Conservation (phyloP, 2,113 vertebrate genomes). For the Telmatochromis sp. region DNA sequence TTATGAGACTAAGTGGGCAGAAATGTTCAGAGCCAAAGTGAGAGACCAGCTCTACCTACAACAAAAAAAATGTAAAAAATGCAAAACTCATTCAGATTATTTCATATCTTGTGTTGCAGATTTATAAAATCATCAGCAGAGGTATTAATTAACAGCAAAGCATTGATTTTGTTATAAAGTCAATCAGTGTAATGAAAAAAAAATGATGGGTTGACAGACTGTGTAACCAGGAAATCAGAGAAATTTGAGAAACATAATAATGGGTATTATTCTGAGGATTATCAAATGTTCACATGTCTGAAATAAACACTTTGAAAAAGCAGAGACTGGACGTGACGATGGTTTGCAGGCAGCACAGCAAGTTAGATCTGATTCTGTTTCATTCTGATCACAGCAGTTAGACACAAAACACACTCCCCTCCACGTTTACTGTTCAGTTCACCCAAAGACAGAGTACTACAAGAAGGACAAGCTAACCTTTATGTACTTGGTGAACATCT, state of each 20-base stretch:
- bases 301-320: not conserved
- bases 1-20: slow-evolving; percentile 97
- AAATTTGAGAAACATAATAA: not conserved
- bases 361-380: not conserved
- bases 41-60: slow-evolving; percentile 91
- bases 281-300: not conserved
- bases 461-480: slow-evolving; percentile 91
- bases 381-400: not conserved
- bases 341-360: not conserved
- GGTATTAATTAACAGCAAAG: not conserved
- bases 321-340: not conserved
- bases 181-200: not conserved
- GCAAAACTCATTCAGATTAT: not conserved
- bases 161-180: not conserved
- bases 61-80: not conserved
- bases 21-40: slow-evolving; percentile 98
- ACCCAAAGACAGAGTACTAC: slow-evolving; percentile 58
- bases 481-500: slow-evolving; percentile 99
- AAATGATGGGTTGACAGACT: not conserved
- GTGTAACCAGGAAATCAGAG: not conserved
- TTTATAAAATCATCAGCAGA: not conserved
- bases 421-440: slow-evolving; percentile 10
- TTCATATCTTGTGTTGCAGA: no score
- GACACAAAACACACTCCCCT: slow-evolving; percentile 3
- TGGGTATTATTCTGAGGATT: not conserved